These are phyloP conservation scores for Ptilorrhoa leucosticta DNA, from an alignment of 2,113 vertebrate genomes.

Conservation along the genomic window DNA sequence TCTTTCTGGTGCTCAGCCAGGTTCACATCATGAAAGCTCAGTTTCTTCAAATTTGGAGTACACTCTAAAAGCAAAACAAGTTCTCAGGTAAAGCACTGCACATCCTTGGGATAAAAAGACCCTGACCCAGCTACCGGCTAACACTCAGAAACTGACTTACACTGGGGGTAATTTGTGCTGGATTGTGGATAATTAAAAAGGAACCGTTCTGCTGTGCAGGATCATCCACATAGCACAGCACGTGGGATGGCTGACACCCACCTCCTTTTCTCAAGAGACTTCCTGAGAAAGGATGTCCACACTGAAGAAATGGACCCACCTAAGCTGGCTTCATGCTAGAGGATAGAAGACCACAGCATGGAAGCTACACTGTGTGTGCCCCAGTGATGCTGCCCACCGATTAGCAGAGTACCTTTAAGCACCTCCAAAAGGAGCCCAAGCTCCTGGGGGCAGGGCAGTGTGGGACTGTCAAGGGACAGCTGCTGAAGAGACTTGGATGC, in stretches of 20 bases:
- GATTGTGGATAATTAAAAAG: background rate
- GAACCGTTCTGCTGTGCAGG: background rate
- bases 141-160: background rate
- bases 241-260: background rate
- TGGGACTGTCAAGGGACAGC: constrained; percentile 77
- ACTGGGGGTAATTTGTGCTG: background rate
- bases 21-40: constrained; percentile 83
- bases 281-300: background rate
- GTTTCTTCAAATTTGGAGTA: constrained; percentile 72
- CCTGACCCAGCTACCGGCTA: background rate
- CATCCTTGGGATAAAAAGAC: background rate
- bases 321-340: background rate
- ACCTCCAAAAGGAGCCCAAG: constrained; percentile 69
- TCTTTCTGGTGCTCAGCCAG: constrained; percentile 79
- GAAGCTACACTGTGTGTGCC: background rate
- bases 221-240: background rate
- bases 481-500: constrained; percentile 72
- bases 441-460: constrained; percentile 62
- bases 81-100: background rate
- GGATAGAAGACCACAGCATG: background rate
- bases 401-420: constrained; percentile 70
- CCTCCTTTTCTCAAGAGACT: background rate
- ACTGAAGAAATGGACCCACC: background rate
- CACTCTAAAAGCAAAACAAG: constrained; percentile 64
- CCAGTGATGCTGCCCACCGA: background rate